These are phyloP conservation scores for Cryptocephalus moraei DNA, from an alignment of 2,888 invertebrate species.

Conservation along the genomic window DNA sequence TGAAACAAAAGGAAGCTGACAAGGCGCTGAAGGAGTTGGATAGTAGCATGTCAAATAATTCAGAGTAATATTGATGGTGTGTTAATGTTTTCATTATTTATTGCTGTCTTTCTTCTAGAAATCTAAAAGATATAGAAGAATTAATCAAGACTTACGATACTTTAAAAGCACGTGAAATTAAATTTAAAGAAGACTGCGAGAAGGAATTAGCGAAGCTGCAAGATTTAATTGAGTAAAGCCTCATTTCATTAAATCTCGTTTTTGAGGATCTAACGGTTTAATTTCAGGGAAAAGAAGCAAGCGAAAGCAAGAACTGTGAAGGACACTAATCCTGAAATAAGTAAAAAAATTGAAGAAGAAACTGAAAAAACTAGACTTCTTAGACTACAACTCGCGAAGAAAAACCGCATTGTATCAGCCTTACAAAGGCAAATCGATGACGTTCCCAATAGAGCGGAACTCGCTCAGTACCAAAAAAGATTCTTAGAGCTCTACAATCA, in stretches of 20 bases:
- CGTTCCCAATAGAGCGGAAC: conserved; percentile 84
- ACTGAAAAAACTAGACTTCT: conserved; percentile 51
- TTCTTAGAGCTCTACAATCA: conserved; percentile 95
- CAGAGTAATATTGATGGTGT: conserved; percentile 34
- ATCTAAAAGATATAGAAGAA: conserved; percentile 43
- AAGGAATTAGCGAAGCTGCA: conserved; percentile 41
- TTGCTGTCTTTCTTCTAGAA: conserved; percentile 14
- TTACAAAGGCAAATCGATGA: conserved; percentile 84
- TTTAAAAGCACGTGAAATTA: conserved; percentile 59
- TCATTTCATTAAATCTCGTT: no score
- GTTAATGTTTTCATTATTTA: conserved; percentile 3
- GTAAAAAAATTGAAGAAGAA: conserved; percentile 46
- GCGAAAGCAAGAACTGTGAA: conserved; percentile 36
- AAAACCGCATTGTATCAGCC: conserved; percentile 67
- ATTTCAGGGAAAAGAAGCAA: conserved; percentile 38
- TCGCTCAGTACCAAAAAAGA: conserved; percentile 89
- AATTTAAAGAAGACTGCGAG: conserved; percentile 66
- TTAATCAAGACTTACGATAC: conserved; percentile 60
- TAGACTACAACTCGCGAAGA: conserved; percentile 63
- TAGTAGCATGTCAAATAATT: conserved; percentile 41
- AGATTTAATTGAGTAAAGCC: conserved; percentile 34
- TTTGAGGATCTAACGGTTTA: conserved; percentile 15
- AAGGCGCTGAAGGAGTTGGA: conserved; percentile 40
- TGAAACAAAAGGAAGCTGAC: conserved; percentile 32
- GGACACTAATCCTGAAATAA: conserved; percentile 36